Base-by-base conservation (phyloP, 2,888 invertebrate species). In the Drosophila lacicola region DNA sequence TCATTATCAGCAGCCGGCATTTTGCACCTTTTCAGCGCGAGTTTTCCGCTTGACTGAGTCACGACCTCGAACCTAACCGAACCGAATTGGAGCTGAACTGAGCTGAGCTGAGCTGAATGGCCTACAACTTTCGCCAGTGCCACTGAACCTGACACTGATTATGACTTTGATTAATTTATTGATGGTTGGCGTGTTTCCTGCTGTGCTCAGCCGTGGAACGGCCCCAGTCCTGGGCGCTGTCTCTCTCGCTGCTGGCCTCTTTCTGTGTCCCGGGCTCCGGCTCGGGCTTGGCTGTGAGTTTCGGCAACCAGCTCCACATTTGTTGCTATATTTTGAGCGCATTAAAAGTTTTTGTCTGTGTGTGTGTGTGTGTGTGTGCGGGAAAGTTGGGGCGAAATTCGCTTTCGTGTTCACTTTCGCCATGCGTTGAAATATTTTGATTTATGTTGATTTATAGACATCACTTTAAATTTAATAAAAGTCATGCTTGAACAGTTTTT, bases 81-180 rank as follows among this genome's bases (percentile, higher is more conserved):
- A 19, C 58, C 55, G 13, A 51, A 39, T 39, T 54, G 44, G 33
- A 41, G 54, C 51, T 29, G 25, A n/a, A 41, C 11, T 19, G 29
- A 19, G 19, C 57, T 55, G n/a, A 51, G 33, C 42, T 54, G 42
- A 37, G 36, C 56, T 51, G 62, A 54, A 47, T 75, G 72, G 76
- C 68, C 76, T 60, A 76, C 62, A 74, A 84, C 76, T 84, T 84
- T 84, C 60, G 58, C 71, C 70, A 57, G 44, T 71, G 78, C 78
- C 85, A 83, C 82, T 86, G 84, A 85, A 83, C 87, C 86, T 86
- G 89, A 85, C 87, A 87, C 89, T 89, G 88, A 86, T 87, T 84
- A 82, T 87, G 86, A 89, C 89, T 89, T 90, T 90, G 89, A 90
- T 90, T 90, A 90, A 90, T 90, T 90, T 90, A 90, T 90, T 90